These are phyloP conservation scores for Ceyx cyanopectus DNA, from an alignment of 2,113 vertebrate species.

Conservation along the genomic window DNA sequence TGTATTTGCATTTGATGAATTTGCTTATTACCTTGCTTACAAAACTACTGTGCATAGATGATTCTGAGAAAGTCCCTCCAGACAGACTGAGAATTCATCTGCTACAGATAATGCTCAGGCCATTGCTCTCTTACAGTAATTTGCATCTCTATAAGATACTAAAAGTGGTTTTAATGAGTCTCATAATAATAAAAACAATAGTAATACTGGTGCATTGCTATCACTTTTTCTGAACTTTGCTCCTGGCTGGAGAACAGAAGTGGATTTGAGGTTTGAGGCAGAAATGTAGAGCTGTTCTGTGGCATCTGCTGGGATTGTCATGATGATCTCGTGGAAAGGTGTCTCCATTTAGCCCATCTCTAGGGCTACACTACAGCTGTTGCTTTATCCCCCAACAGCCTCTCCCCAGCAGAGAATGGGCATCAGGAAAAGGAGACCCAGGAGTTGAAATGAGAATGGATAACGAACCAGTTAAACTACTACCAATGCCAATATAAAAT, in stretches of 20 bases:
- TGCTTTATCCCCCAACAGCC: not conserved
- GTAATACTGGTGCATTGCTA: not conserved
- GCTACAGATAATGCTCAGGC: not conserved
- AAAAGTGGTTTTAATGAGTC: not conserved
- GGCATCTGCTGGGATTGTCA: not conserved
- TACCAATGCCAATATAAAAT: not conserved
- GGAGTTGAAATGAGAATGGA: not conserved
- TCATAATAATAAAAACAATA: not conserved
- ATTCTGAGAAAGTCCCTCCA: not conserved
- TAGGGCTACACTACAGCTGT: not conserved
- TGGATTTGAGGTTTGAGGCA: not conserved
- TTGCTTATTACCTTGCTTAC: not conserved
- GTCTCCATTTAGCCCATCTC: not conserved
- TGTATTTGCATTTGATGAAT: not conserved
- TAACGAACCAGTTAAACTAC: not conserved
- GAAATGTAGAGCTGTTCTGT: not conserved
- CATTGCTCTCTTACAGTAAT: not conserved
- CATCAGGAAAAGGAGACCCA: not conserved
- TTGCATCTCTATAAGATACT: not conserved
- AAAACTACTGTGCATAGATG: not conserved
- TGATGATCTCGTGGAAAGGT: not conserved
- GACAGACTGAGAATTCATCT: not conserved
- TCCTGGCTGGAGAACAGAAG: not conserved
- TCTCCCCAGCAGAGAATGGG: not conserved
- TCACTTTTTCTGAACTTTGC: not conserved